Base-by-base conservation (phyloP, 2,113 vertebrate genomes). In the Callionymus lyra region DNA sequence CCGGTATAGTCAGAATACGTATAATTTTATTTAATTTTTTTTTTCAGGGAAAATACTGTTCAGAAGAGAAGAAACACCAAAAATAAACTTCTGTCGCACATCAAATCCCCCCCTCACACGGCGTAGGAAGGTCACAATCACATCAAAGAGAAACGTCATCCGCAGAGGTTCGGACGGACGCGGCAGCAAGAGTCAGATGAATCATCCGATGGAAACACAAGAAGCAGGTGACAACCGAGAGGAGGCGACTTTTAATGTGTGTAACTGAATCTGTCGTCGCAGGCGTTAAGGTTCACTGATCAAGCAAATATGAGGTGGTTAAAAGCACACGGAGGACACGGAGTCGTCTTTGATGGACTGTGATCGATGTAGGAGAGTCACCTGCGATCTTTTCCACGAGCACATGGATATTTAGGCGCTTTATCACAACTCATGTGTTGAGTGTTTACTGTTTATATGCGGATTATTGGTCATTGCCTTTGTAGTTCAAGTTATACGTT, bases 31-130 rank as follows among this genome's bases (percentile, higher is more conserved):
- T 86, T 77, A 69, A 75, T 27, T 27, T 27, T 27, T 27, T 27
- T 27, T 4, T 27, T 27, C 81, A 84, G 80, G 86, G 74, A 84
- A 85, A 84, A 85, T 80, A 81, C 75, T 82, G 65, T 80, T 72
- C 59, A 74, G 76, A 80, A 64, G 60, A 70, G 72, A 71, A 72
- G 63, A 76, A 56, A 76, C 73, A 79, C 74, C 63, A 79, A 83
- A 83, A 83, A 82, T 84, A 82, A 70, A 71, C 47, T 74, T 60
- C 59, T 73, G 63, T 75, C 74, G 50, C 53, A 78, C 74, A 70
- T 56, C 6, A 8, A 45, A 56, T 79, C 51, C 56, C 68, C 51
- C 56, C 68, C 43, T 68, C 43, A 31, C 17, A 53, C 41, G 31
- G 40, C 41, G 8, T 59, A 62, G 50, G 61, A 72, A 68, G 63